These are phyloP conservation scores for Euplagia quadripunctaria DNA, from an alignment of 2,888 invertebrate species.

Conservation along the genomic window DNA sequence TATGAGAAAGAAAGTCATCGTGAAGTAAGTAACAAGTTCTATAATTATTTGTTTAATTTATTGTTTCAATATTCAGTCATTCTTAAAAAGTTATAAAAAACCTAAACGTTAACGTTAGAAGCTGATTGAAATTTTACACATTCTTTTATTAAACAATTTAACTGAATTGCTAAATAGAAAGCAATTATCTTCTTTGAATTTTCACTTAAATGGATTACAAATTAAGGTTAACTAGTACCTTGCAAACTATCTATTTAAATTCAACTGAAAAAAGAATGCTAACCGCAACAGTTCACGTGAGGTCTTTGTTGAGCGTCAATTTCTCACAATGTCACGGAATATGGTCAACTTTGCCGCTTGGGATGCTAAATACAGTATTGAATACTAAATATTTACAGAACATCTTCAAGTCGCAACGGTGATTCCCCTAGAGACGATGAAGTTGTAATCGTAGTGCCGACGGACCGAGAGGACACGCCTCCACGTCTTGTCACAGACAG, in stretches of 20 bases:
- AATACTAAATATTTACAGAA: constrained; percentile 65
- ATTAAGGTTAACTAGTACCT: neutral
- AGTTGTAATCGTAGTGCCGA: constrained; percentile 82
- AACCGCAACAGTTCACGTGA: neutral
- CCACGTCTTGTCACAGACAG: constrained; percentile 89
- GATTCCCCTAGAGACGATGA: constrained; percentile 82
- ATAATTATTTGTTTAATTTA: neutral
- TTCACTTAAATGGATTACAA: neutral
- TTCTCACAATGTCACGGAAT: neutral
- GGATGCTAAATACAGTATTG: constrained; percentile 13
- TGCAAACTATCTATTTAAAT: neutral
- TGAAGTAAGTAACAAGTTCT: constrained; percentile 87
- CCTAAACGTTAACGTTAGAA: neutral
- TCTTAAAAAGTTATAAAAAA: neutral
- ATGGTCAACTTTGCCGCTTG: constrained; percentile 3
- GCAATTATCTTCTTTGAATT: neutral
- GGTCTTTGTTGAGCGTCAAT: neutral
- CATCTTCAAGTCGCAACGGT: constrained; percentile 77
- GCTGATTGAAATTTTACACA: no score
- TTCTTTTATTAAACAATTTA: no score
- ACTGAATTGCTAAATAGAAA: neutral
- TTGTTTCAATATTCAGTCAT: neutral
- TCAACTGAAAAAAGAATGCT: neutral
- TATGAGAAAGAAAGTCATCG: constrained; percentile 93
- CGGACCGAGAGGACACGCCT: constrained; percentile 83